Evolutionary conservation across 2,888 invertebrate genomes (phyloP), one percentile per base, ranked within the genome.

Genomic region (Troides aeacus): DNA sequence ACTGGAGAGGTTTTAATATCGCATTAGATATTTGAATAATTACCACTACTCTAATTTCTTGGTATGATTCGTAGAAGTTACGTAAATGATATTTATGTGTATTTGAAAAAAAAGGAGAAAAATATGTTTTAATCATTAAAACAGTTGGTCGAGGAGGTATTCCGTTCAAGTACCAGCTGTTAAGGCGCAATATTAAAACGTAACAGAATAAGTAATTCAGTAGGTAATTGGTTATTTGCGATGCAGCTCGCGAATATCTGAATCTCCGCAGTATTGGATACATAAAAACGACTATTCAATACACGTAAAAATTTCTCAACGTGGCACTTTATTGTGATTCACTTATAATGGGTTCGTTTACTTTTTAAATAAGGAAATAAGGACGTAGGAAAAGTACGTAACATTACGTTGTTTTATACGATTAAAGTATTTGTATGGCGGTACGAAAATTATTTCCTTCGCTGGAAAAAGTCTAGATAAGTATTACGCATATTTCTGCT

Each of bases 191-290:
- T 59, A 46, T 63, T 63, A 30, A 56, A 69, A 30, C 60, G 62
- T 65, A 39, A 66, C 69, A 68, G 70, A 39, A 59, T 63, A 39
- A 53, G 66, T 63, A 66, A 70, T 60, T 64, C 56, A 66, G 62
- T 58, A 62, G 46, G 21, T 66, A 75, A 74, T 74, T 67, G 36
- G 64, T 73, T 66, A 61, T 73, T 80, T 81, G 75, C 72, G 72
- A 81, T 81, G 76, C 81, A 73, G 71, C 72, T 70, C 77, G 73
- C 74, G 76, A 66, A 64, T 71, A 75, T 65, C 74, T 73, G 66
- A 76, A 73, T 75, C 69, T 75, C 73, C 73, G 75, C 73, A 75
- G 73, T 77, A 74, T 73, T 70, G 56, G 62, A 42, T 61, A 68
- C 46, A 69, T 66, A 68, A 58, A 74, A 68, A 46, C 65, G 63